Evolutionary conservation across 2,113 vertebrate species (phyloP).

Genomic region (Sebastes fasciatus): DNA sequence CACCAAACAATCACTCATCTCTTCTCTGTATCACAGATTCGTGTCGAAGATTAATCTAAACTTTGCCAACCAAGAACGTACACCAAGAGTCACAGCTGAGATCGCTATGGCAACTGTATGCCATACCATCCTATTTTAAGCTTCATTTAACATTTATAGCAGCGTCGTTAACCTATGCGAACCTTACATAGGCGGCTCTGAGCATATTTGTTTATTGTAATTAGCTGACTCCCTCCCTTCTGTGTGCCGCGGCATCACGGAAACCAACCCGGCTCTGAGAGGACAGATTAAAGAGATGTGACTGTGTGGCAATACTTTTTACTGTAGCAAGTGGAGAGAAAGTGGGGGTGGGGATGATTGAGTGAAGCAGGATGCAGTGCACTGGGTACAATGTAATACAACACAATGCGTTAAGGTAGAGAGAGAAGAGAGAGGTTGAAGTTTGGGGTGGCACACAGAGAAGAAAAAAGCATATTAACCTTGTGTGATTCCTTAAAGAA

Average conservation of each 20-base stretch:
- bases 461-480: conserved; percentile 46
- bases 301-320: conserved; percentile 70
- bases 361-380: conserved; percentile 16
- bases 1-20: conserved; percentile 63
- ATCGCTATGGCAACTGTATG: conserved; percentile 85
- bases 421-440: conserved; percentile 24
- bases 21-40: conserved; percentile 55
- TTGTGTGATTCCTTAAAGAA: conserved; percentile 46
- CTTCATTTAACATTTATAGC: conserved; percentile 84
- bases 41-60: conserved; percentile 76
- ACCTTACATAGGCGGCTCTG: conserved; percentile 74
- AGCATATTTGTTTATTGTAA: conserved; percentile 84
- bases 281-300: conserved; percentile 71
- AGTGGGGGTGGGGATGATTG: conserved; percentile 47
- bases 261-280: conserved; percentile 59
- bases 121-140: conserved; percentile 83
- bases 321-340: conserved; percentile 35
- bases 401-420: conserved; percentile 16
- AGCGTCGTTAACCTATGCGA: conserved; percentile 83
- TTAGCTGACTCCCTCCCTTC: conserved; percentile 69
- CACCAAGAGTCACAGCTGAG: conserved; percentile 71
- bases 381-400: conserved; percentile 18
- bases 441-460: conserved; percentile 36
- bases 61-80: conserved; percentile 79
- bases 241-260: conserved; percentile 38